Percentiles rank a stretch among this genome's conserved stretches.
phyloP scores from a whole-genome alignment of 2,888 invertebrate species.

The Synanthedon tipuliformis region DNA sequence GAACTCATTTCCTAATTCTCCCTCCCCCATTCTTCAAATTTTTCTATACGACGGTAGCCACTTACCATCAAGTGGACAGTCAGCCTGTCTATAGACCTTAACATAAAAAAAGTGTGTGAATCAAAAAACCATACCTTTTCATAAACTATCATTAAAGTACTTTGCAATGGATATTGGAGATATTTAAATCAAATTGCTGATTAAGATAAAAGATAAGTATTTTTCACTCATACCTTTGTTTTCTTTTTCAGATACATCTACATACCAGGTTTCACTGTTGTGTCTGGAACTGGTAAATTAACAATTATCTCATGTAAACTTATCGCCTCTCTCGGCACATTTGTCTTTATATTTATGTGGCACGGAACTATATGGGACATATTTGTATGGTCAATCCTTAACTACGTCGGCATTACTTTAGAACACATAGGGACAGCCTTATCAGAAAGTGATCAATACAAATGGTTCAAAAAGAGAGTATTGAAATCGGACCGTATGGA shows the following conservation, averaged over 20 bases:
- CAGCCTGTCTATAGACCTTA: too few species aligned
- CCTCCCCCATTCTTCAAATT: too few species aligned
- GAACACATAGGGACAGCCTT: slow-evolving; percentile 74
- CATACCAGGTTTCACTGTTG: slow-evolving; percentile 67
- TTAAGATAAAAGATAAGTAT: too few species aligned
- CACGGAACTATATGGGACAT: slow-evolving; percentile 85
- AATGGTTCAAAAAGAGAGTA: slow-evolving; percentile 40
- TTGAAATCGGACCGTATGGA: slow-evolving; percentile 52
- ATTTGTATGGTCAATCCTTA: slow-evolving; percentile 88
- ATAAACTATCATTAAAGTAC: too few species aligned
- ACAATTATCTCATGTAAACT: slow-evolving; percentile 68
- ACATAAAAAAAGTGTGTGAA: too few species aligned
- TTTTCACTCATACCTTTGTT: neutral
- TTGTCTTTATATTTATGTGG: slow-evolving; percentile 90
- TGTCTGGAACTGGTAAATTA: slow-evolving; percentile 30
- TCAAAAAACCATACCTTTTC: too few species aligned
- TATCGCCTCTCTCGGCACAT: slow-evolving; percentile 79
- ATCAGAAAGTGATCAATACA: slow-evolving; percentile 54
- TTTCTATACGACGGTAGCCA: too few species aligned
- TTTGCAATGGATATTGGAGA: too few species aligned
- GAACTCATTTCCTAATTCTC: too few species aligned
- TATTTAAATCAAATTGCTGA: too few species aligned
- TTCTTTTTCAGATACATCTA: slow-evolving; percentile 82
- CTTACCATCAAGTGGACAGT: too few species aligned
- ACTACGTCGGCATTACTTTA: slow-evolving; percentile 81